phyloP scores from a whole-genome alignment of 2,888 invertebrate species.

The Gryllus longicercus region DNA sequence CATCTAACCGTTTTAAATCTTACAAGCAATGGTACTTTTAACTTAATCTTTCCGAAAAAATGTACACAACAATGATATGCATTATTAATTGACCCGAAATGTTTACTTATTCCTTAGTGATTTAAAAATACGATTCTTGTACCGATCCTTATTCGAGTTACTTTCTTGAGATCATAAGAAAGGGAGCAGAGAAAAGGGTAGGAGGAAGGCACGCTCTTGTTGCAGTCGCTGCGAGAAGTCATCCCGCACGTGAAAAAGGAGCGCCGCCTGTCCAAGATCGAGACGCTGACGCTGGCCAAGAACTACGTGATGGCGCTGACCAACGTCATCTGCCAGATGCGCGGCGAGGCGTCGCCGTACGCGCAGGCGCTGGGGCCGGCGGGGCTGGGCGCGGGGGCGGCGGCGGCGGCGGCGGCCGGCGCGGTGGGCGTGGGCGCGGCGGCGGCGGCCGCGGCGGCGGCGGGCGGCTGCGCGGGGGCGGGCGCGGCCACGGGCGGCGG shows the following conservation, averaged over 20 bases:
- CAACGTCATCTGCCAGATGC: constrained; percentile 78
- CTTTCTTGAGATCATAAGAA: no score
- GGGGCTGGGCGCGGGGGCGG: constrained; percentile 18
- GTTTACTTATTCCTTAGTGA: no score
- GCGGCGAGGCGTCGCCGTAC: constrained; percentile 60
- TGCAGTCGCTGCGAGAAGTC: constrained; percentile 74
- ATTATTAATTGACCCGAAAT: no score
- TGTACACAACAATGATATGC: no score
- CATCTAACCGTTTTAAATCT: no score
- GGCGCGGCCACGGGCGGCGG: background rate
- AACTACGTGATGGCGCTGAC: constrained; percentile 87
- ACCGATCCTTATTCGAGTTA: no score
- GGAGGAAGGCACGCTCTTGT: constrained; percentile 37
- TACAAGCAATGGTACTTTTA: no score
- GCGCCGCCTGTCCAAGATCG: constrained; percentile 80
- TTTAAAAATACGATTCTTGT: no score
- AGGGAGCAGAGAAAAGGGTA: no score
- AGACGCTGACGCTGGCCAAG: constrained; percentile 82
- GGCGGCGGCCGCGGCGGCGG: constrained; percentile 23
- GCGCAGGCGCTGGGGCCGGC: constrained; percentile 40
- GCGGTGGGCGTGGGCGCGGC: background rate
- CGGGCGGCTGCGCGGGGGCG: background rate
- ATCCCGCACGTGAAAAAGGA: constrained; percentile 84
- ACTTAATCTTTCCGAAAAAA: no score
- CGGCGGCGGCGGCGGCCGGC: constrained; percentile 19